These are phyloP conservation scores for Propithecus deckenii DNA, from an alignment of 2,797 vertebrate species.

Conservation along the genomic window DNA sequence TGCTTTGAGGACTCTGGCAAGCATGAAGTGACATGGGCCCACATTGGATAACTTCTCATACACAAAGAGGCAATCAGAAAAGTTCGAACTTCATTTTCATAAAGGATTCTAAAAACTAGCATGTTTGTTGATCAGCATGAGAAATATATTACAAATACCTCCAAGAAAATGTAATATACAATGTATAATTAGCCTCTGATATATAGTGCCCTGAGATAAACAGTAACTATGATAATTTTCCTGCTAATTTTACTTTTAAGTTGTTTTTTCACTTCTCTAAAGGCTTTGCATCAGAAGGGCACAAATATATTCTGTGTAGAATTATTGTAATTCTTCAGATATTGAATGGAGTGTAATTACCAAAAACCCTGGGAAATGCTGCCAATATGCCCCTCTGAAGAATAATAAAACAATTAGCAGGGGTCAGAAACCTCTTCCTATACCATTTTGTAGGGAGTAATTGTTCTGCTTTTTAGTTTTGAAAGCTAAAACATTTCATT, in stretches of 20 bases:
- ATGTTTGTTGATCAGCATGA: slow-evolving; percentile 30
- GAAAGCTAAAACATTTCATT: slow-evolving; percentile 79
- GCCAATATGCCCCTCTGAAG: slow-evolving; percentile 75
- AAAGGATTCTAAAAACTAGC: slow-evolving; percentile 51
- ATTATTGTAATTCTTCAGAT: slow-evolving; percentile 82
- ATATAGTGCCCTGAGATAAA: slow-evolving; percentile 72
- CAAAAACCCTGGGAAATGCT: slow-evolving; percentile 68
- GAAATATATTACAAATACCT: slow-evolving; percentile 72
- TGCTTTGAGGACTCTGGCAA: slow-evolving; percentile 5
- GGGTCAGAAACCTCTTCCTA: slow-evolving; percentile 81
- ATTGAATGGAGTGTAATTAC: slow-evolving; percentile 81
- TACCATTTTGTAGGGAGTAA: slow-evolving; percentile 76
- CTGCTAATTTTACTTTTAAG: slow-evolving; percentile 74
- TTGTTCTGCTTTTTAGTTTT: slow-evolving; percentile 80
- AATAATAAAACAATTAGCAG: slow-evolving; percentile 82
- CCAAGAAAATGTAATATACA: slow-evolving; percentile 67
- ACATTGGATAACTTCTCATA: background rate
- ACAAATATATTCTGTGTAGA: slow-evolving; percentile 74
- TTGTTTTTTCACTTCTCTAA: slow-evolving; percentile 77
- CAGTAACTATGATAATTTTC: slow-evolving; percentile 74
- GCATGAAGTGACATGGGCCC: background rate
- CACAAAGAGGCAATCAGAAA: slow-evolving; percentile 37
- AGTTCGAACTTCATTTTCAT: slow-evolving; percentile 62
- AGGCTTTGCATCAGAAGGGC: slow-evolving; percentile 75
- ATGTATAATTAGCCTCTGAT: slow-evolving; percentile 76